A percentile compares a stretch with the other conserved stretches of the same genome.
Conservation (phyloP, 1,140 invertebrate genomes). For the Zaprionus gabonicus region DNA sequence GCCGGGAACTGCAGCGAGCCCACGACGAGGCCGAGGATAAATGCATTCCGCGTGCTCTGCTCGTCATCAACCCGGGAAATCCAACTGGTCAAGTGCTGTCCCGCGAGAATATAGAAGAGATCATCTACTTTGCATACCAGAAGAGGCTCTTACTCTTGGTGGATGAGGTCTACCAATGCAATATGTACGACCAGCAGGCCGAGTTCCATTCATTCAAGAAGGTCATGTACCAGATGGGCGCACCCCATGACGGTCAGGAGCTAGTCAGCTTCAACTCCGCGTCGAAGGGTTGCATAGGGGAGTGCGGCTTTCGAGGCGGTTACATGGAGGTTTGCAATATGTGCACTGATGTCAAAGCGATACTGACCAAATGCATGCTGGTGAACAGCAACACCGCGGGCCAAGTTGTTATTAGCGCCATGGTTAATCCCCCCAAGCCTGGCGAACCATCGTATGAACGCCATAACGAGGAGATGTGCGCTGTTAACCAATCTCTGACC, state of each 20-base stretch:
- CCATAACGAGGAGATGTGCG: conserved; percentile 91
- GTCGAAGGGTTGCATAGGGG: conserved; percentile 93
- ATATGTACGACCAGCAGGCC: conserved; percentile 95
- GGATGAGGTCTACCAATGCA: conserved; percentile 98
- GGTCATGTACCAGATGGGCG: conserved; percentile 91
- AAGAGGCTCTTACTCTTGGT: conserved; percentile 95
- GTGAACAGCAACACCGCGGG: conserved; percentile 96
- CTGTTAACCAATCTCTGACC: conserved; percentile 92
- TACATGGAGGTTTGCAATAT: conserved; percentile 96
- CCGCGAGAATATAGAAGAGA: conserved; percentile 94
- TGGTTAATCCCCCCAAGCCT: conserved; percentile 91
- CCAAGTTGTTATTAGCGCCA: conserved; percentile 91
- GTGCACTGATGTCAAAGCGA: conserved; percentile 92
- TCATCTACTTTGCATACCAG: conserved; percentile 96
- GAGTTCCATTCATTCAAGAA: conserved; percentile 98
- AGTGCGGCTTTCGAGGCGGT: conserved; percentile 97
- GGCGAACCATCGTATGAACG: conserved; percentile 93
- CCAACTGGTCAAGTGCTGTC: conserved; percentile 97
- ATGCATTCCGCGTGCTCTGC: conserved; percentile 93
- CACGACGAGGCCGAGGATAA: conserved; percentile 88
- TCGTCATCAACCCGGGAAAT: conserved; percentile 99
- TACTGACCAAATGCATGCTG: conserved; percentile 96
- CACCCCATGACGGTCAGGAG: conserved; percentile 93
- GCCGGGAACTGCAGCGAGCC: conserved; percentile 92
- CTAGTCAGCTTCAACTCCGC: conserved; percentile 98